Conservation (phyloP, 2,888 invertebrate species). For the Melolontha melolontha region DNA sequence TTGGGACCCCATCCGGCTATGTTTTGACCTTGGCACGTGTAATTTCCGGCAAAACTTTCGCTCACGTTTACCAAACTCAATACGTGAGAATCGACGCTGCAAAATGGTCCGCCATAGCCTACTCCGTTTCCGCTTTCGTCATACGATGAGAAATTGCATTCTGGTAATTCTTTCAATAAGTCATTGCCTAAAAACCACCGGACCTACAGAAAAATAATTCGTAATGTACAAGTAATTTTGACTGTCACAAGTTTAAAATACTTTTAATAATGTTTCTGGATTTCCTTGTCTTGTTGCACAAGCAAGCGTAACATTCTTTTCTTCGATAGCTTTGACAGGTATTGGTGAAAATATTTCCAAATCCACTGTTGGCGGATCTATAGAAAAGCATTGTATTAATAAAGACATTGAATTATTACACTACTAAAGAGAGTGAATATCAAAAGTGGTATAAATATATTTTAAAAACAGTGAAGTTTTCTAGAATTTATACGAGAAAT, state of each 20-base stretch:
- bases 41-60: constrained; percentile 92
- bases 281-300: constrained; percentile 86
- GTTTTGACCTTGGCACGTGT: constrained; percentile 92
- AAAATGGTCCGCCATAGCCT: constrained; percentile 72
- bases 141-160: constrained; percentile 73
- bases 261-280: constrained; percentile 78
- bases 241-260: constrained; percentile 57
- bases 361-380: constrained; percentile 84
- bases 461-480: too few relatives aligned
- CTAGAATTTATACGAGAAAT: too few relatives aligned
- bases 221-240: not conserved
- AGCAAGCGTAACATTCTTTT: constrained; percentile 82
- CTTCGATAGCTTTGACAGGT: constrained; percentile 83
- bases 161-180: constrained; percentile 85
- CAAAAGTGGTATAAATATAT: not conserved
- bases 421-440: not conserved
- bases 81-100: constrained; percentile 89
- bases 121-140: constrained; percentile 63
- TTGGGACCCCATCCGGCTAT: constrained; percentile 88
- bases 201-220: constrained; percentile 54
- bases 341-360: constrained; percentile 81
- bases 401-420: not conserved
- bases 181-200: constrained; percentile 90
- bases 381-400: constrained; percentile 48
- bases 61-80: constrained; percentile 87